A percentile compares a stretch with the other conserved stretches of the same genome.
phyloP scores from a whole-genome alignment of 2,888 invertebrate genomes.

The Amiota communis region DNA sequence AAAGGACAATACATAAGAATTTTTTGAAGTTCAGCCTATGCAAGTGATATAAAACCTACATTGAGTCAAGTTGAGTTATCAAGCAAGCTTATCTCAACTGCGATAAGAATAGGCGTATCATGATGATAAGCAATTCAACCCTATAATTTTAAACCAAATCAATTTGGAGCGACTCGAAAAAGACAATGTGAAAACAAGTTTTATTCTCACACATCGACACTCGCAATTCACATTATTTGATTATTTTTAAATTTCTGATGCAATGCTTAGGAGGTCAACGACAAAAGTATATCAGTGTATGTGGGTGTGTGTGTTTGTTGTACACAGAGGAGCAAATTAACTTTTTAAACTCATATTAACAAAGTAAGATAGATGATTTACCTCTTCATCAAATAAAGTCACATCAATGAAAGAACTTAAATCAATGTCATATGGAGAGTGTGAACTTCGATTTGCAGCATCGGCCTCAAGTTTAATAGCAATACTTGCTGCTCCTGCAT shows the following conservation, averaged over 20 bases:
- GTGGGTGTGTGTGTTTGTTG: no score
- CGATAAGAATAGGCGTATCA: no score
- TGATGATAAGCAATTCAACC: no score
- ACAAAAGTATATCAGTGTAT: neutral
- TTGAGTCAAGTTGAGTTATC: no score
- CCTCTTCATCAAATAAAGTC: slow-evolving; percentile 63
- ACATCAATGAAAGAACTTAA: slow-evolving; percentile 58
- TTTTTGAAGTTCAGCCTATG: no score
- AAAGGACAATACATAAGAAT: no score
- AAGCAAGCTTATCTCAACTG: no score
- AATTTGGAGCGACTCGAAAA: no score
- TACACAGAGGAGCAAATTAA: neutral
- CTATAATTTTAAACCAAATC: no score
- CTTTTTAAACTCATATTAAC: neutral
- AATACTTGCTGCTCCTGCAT: neutral
- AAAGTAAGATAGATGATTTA: slow-evolving; percentile 52
- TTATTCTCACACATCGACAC: neutral
- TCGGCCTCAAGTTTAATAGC: slow-evolving; percentile 20
- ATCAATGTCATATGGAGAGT: slow-evolving; percentile 37
- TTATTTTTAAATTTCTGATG: slow-evolving; percentile 13
- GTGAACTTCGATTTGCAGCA: slow-evolving; percentile 26
- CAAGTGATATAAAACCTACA: no score
- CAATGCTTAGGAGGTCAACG: neutral
- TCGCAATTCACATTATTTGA: slow-evolving; percentile 14
- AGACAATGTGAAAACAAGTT: no score